Conservation (phyloP, 2,797 vertebrate species). For the Odontamblyopus rebecca region DNA sequence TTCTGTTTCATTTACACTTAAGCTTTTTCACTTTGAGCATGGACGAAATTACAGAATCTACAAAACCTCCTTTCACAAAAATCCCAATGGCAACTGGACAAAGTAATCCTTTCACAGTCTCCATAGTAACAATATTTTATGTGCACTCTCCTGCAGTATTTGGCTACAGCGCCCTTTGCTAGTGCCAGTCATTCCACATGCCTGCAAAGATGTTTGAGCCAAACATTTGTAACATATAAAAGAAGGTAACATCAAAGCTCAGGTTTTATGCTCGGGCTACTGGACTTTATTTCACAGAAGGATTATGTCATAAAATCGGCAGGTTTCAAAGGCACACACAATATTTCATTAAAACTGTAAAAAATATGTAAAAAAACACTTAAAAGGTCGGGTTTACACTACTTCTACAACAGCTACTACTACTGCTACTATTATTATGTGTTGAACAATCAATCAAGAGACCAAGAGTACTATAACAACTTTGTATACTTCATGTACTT, state of each 20-base stretch:
- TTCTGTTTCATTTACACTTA: too few species aligned
- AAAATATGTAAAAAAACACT: not conserved
- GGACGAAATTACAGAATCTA: not conserved
- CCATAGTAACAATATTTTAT: conserved; percentile 12
- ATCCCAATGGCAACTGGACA: conserved; percentile 10
- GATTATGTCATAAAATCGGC: not conserved
- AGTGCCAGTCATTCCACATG: conserved; percentile 6
- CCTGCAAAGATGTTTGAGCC: conserved; percentile 1
- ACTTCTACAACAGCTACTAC: not conserved
- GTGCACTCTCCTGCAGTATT: not conserved
- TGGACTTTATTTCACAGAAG: not conserved
- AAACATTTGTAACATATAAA: not conserved
- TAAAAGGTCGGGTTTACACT: not conserved
- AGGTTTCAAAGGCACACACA: too few species aligned
- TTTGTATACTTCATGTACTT: too few species aligned
- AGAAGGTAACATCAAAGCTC: not conserved
- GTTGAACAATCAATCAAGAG: not conserved
- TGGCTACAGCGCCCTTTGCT: not conserved
- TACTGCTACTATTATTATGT: not conserved
- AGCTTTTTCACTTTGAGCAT: not conserved
- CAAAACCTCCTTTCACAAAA: conserved; percentile 6
- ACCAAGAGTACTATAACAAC: too few species aligned
- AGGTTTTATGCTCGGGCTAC: not conserved
- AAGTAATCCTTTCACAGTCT: conserved; percentile 5
- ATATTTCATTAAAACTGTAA: not conserved